Conservation (phyloP, 2,113 vertebrate genomes). For the Solea senegalensis region DNA sequence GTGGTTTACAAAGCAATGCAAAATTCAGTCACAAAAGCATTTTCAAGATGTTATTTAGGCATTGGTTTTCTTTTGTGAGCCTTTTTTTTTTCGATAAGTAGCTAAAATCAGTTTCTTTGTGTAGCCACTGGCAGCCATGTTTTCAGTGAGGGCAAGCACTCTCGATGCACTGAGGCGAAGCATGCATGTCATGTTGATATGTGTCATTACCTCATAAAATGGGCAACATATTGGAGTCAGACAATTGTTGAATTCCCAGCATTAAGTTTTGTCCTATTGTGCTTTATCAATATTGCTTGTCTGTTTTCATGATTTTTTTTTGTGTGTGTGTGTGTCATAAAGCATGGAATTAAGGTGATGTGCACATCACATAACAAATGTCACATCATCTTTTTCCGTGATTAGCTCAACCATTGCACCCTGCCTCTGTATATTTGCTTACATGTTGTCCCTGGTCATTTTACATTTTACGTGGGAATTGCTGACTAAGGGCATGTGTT, state of each 20-base stretch:
- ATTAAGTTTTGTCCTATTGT: no score
- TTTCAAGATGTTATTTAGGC: no score
- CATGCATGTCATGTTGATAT: no score
- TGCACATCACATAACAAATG: conserved; percentile 5
- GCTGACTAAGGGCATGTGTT: conserved; percentile 75
- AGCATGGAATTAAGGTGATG: background rate
- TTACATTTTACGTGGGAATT: conserved; percentile 53
- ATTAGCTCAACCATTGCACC: conserved; percentile 23
- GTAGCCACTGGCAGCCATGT: no score
- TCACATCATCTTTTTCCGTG: conserved; percentile 23
- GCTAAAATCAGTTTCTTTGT: no score
- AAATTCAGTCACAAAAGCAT: no score
- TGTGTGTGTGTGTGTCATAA: background rate
- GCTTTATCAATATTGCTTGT: background rate
- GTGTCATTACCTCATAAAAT: background rate
- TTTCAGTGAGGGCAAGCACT: no score
- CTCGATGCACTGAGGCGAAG: no score
- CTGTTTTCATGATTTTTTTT: background rate
- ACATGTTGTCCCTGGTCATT: conserved; percentile 50
- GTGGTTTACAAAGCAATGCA: no score
- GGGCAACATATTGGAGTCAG: no score
- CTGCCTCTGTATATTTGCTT: conserved; percentile 19
- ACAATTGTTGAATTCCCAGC: background rate
- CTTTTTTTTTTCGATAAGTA: no score
- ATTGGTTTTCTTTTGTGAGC: no score